Percentiles rank a stretch among this genome's conserved stretches.
Conservation (phyloP, 1,140 invertebrate genomes). For the Trichonephila clavata region DNA sequence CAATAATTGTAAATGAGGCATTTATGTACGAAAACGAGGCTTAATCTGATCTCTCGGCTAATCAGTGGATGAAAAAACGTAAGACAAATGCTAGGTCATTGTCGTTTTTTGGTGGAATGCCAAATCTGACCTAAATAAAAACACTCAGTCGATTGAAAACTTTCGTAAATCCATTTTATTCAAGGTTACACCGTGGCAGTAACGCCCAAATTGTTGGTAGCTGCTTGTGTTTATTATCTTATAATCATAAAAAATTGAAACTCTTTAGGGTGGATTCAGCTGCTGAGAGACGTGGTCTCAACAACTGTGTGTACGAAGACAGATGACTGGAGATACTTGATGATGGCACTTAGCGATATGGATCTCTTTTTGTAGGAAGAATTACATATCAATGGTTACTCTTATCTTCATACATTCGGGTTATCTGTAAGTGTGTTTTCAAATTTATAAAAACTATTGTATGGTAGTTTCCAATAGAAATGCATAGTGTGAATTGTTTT, state of each 20-base stretch:
- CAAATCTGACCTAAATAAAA: neutral
- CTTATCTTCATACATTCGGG: too few species aligned
- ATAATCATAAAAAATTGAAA: slow-evolving; percentile 54
- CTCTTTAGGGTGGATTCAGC: neutral
- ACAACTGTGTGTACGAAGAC: neutral
- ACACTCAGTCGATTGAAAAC: slow-evolving; percentile 15
- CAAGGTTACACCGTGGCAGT: neutral
- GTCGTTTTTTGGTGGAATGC: neutral
- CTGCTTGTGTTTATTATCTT: neutral
- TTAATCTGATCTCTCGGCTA: too few species aligned
- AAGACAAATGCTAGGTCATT: neutral
- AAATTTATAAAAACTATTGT: too few species aligned
- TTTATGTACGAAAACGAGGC: too few species aligned
- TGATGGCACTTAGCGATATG: neutral
- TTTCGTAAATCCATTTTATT: neutral
- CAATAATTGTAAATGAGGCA: too few species aligned
- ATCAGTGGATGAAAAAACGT: too few species aligned
- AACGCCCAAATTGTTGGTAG: slow-evolving; percentile 3
- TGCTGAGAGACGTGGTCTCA: neutral
- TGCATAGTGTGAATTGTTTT: too few species aligned
- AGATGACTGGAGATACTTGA: neutral
- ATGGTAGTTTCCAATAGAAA: too few species aligned
- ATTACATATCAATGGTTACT: neutral
- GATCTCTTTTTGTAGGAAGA: neutral
- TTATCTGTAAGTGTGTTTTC: too few species aligned